These are phyloP conservation scores for Zonotrichia leucophrys DNA, from an alignment of 2,113 vertebrate genomes.

Conservation along the genomic window DNA sequence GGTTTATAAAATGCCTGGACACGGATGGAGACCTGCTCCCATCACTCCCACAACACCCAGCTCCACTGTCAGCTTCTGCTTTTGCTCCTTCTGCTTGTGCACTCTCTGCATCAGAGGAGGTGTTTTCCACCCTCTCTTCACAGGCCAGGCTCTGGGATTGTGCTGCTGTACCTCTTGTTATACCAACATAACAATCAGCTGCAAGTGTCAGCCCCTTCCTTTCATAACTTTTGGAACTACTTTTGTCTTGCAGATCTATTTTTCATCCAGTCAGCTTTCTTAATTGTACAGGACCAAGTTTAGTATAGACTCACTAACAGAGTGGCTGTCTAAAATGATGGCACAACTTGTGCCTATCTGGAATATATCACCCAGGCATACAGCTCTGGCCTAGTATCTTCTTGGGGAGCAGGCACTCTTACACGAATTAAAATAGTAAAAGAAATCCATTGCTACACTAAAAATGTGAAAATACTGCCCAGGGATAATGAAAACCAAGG, in stretches of 20 bases:
- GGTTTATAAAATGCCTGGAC: neutral
- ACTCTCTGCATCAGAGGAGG: neutral
- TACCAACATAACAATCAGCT: neutral
- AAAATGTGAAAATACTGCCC: neutral
- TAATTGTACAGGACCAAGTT: neutral
- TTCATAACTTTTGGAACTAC: neutral
- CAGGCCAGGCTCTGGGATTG: neutral
- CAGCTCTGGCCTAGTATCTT: neutral
- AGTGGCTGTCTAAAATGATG: neutral
- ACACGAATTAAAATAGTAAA: neutral
- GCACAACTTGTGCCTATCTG: neutral
- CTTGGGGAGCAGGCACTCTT: neutral
- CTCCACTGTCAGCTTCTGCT: neutral
- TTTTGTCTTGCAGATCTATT: neutral
- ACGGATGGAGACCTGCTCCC: neutral
- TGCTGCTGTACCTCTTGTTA: neutral
- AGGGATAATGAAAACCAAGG: neutral
- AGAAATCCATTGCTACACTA: neutral
- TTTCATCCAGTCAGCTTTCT: neutral
- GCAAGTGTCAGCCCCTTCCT: neutral
- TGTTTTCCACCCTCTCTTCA: neutral
- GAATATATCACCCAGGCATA: neutral
- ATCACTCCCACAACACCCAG: neutral
- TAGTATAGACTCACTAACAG: neutral
- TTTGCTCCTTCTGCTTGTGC: neutral